A percentile compares a stretch with the other conserved stretches of the same genome.
These are phyloP conservation scores for Holotrichia oblita DNA, from an alignment of 1,140 invertebrate genomes.

Conservation along the genomic window DNA sequence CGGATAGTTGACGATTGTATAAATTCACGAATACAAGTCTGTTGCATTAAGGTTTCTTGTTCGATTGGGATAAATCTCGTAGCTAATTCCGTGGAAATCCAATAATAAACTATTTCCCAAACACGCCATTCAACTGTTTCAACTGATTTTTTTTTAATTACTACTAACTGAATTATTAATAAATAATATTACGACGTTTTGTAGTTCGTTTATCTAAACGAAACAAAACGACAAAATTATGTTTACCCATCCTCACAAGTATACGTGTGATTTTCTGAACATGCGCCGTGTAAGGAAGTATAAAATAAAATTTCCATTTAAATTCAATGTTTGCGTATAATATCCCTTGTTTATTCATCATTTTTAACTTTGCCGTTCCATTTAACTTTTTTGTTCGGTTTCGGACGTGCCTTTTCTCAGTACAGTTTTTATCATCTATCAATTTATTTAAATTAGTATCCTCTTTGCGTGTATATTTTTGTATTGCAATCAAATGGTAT, in stretches of 20 bases:
- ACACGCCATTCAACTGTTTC: no score
- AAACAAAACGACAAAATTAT: background rate
- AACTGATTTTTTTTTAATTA: no score
- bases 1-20: no score
- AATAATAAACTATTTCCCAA: no score
- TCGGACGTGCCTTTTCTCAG: background rate
- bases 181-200: no score
- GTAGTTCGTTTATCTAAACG: no score
- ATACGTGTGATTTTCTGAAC: background rate
- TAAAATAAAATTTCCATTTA: conserved; percentile 18
- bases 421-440: background rate
- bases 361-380: background rate
- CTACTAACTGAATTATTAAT: no score
- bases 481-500: no score
- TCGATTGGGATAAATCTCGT: no score
- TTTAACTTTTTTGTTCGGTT: background rate
- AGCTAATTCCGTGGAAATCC: no score
- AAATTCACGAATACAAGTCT: no score
- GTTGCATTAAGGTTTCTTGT: no score
- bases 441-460: background rate
- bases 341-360: background rate
- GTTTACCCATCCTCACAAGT: background rate
- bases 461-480: background rate
- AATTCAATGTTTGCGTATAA: background rate
- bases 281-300: background rate